Evolutionary conservation across 2,797 vertebrate genomes (phyloP).

Genomic region (Cacajao melanocephalus): DNA sequence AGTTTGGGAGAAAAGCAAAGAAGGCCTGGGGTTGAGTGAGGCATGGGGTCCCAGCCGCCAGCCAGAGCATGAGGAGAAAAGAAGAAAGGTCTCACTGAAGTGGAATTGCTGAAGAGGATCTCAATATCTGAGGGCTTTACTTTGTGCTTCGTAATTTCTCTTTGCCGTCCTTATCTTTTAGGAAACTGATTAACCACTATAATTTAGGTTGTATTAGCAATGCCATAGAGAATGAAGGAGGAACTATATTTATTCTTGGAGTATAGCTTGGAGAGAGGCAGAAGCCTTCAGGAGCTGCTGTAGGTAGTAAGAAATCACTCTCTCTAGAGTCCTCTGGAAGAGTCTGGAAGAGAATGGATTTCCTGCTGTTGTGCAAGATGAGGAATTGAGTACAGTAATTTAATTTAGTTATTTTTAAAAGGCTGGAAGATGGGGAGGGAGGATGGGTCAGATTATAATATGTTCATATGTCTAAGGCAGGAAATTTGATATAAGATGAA

Average conservation of each 20-base stretch:
- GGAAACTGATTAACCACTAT: not conserved
- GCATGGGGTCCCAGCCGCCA: not conserved
- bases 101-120: not conserved
- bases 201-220: not conserved
- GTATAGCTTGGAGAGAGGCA: constrained; percentile 11
- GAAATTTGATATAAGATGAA: constrained; percentile 55
- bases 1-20: not conserved
- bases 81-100: not conserved
- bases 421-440: not conserved
- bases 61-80: not conserved
- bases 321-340: not conserved
- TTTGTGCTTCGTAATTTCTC: not conserved
- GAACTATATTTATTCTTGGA: not conserved
- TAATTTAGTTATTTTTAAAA: constrained; percentile 39
- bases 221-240: not conserved
- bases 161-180: not conserved
- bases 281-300: constrained; percentile 12
- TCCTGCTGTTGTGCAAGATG: constrained; percentile 22
- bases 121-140: not conserved
- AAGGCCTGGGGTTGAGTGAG: not conserved
- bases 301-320: constrained; percentile 37
- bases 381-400: constrained; percentile 37
- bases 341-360: constrained; percentile 27
- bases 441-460: not conserved
- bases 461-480: not conserved